These are phyloP conservation scores for Columba livia DNA, from an alignment of 2,113 vertebrate species.

Conservation along the genomic window DNA sequence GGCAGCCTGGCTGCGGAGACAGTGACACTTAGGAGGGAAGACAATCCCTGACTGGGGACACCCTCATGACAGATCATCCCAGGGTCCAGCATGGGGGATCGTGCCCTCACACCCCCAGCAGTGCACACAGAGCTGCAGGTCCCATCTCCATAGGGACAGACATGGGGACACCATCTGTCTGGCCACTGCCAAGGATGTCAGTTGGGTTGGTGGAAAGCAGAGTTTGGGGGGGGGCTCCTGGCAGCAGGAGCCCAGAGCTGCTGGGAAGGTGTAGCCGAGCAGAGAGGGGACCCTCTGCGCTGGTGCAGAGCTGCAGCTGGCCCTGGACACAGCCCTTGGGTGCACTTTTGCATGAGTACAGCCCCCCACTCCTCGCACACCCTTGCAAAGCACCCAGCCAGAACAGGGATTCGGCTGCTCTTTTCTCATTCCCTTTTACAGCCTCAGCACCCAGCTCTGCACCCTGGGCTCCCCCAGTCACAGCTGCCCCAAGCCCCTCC, in stretches of 20 bases:
- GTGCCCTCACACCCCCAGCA: accelerated
- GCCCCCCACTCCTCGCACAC: accelerated
- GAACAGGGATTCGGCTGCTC: accelerated
- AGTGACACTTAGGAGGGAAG: neutral
- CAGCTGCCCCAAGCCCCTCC: neutral
- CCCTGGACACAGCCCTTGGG: accelerated
- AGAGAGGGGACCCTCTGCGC: neutral
- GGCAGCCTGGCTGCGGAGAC: neutral
- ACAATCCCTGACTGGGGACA: too few relatives aligned
- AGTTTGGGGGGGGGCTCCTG: neutral
- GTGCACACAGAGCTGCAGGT: neutral
- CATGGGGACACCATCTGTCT: accelerated
- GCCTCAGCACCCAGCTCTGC: neutral
- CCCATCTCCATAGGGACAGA: accelerated
- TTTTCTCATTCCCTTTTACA: accelerated
- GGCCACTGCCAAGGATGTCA: accelerated
- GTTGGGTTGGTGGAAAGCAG: too few relatives aligned
- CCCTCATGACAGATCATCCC: neutral
- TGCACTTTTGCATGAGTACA: accelerated
- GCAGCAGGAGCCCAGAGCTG: neutral
- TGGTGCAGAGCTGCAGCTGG: neutral
- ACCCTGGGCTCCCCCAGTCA: accelerated
- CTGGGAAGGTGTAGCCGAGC: neutral
- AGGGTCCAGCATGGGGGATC: accelerated
- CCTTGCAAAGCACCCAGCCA: accelerated